Evolutionary conservation across 2,113 vertebrate genomes (phyloP).

Genomic region (Odobenus rosmarus): DNA sequence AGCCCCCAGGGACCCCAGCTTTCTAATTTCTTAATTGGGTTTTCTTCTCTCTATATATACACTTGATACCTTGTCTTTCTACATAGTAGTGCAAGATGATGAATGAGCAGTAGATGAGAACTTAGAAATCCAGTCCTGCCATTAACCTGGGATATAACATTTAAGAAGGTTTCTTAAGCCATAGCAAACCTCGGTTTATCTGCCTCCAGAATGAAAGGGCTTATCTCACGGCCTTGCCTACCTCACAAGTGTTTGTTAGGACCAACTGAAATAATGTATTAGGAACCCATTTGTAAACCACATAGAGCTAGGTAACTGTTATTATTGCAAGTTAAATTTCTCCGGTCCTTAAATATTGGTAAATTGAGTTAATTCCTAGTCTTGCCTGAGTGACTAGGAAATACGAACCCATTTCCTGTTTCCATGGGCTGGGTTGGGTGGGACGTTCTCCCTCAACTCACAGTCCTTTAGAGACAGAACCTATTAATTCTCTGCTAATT

Average conservation of each 20-base stretch:
- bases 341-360: not conserved
- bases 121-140: not conserved
- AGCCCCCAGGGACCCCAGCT: not conserved
- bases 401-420: not conserved
- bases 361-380: not conserved
- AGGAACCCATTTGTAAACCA: not conserved
- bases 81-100: not conserved
- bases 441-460: not conserved
- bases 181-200: not conserved
- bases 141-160: not conserved
- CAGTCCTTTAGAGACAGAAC: not conserved
- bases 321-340: not conserved
- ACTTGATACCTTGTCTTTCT: not conserved
- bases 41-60: not conserved
- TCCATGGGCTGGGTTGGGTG: not conserved
- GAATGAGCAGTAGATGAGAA: not conserved
- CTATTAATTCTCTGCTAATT: conserved; percentile 26
- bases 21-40: not conserved
- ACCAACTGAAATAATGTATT: not conserved
- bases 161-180: not conserved
- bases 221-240: not conserved
- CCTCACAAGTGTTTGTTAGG: not conserved
- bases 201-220: not conserved
- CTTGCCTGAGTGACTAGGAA: not conserved
- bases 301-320: not conserved